Evolutionary conservation across 1,140 invertebrate species (phyloP).

Genomic region (Hormaphis cornu): DNA sequence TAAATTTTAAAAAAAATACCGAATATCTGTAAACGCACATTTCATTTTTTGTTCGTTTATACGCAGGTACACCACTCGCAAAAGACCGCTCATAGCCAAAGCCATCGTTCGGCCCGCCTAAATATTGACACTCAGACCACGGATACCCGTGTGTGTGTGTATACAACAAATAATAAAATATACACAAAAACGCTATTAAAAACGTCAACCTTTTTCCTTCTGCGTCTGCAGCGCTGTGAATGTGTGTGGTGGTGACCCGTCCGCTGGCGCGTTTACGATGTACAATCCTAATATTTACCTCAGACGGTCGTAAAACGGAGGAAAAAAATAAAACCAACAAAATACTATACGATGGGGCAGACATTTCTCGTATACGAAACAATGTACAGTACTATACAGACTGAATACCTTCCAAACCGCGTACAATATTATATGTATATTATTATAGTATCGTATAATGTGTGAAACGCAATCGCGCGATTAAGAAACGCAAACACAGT

Average conservation of each 20-base stretch:
- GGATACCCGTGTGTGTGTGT: background rate
- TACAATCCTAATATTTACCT: slow-evolving; percentile 23
- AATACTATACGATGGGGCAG: background rate
- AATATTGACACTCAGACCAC: slow-evolving; percentile 9
- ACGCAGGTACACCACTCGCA: background rate
- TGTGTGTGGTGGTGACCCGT: background rate
- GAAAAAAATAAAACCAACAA: background rate
- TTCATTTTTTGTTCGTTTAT: too few relatives aligned
- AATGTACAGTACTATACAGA: too few relatives aligned
- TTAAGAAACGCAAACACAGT: slow-evolving; percentile 20
- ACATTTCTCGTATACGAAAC: background rate
- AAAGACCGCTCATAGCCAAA: background rate
- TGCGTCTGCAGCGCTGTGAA: too few relatives aligned
- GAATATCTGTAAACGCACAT: too few relatives aligned
- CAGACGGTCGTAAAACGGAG: slow-evolving; percentile 9
- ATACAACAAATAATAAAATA: background rate
- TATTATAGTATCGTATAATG: background rate
- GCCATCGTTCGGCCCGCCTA: background rate
- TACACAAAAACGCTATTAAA: slow-evolving; percentile 6
- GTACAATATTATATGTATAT: too few relatives aligned
- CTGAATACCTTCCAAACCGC: background rate
- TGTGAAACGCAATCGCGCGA: background rate
- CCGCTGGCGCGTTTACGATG: background rate
- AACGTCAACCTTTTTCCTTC: slow-evolving; percentile 5
- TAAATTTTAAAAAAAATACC: too few relatives aligned